Conservation (phyloP, 2,113 vertebrate genomes). For the Scomber scombrus region DNA sequence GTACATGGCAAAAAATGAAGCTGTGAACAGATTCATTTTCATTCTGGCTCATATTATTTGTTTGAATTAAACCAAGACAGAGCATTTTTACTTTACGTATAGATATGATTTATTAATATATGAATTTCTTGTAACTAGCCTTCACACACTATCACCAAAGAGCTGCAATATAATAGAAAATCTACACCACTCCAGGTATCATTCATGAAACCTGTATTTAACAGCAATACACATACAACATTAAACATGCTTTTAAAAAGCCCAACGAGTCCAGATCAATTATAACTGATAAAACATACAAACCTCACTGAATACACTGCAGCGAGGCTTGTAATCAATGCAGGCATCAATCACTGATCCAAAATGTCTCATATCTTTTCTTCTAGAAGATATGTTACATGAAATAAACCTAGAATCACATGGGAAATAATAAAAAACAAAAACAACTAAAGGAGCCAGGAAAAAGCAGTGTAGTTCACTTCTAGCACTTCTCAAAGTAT, state of each 20-base stretch:
- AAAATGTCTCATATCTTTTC: conserved; percentile 8
- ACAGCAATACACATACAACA: no score
- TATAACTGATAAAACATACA: background rate
- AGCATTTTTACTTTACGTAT: background rate
- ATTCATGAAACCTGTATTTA: background rate
- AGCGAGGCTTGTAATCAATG: background rate
- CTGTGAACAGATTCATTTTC: background rate
- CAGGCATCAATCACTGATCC: background rate
- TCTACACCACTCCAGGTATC: background rate
- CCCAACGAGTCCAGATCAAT: conserved; percentile 3
- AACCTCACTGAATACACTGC: background rate
- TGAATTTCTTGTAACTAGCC: no score
- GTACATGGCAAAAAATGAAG: background rate
- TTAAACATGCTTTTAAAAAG: background rate
- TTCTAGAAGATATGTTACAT: background rate
- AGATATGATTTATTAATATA: background rate
- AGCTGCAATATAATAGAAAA: background rate
- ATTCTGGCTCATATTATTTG: no score
- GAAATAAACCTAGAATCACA: background rate
- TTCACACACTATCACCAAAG: no score
- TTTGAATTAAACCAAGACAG: no score
- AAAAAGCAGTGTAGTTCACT: conserved; percentile 27
- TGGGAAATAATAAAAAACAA: conserved; percentile 13
- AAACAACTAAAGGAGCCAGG: background rate
- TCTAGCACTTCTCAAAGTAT: conserved; percentile 20